These are phyloP conservation scores for Porites rus DNA, from an alignment of 92 coral and sea anemone genomes.

Conservation along the genomic window DNA sequence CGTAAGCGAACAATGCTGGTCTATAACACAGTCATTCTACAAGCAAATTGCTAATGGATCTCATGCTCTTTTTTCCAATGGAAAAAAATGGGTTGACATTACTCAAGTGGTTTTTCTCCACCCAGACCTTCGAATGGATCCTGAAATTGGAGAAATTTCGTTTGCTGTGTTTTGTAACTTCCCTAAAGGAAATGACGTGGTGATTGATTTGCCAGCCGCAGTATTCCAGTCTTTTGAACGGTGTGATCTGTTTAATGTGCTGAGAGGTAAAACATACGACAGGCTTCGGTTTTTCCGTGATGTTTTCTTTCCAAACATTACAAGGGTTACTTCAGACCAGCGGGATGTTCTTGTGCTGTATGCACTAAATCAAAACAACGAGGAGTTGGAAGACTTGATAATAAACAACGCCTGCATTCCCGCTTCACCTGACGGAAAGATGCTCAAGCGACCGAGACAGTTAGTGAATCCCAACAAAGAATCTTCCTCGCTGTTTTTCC, in stretches of 20 bases:
- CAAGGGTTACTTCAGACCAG: neutral
- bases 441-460: conserved; percentile 62
- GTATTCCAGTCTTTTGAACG: conserved; percentile 53
- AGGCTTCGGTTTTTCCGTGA: conserved; percentile 57
- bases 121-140: conserved; percentile 47
- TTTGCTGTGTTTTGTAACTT: conserved; percentile 32
- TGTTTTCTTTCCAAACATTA: conserved; percentile 68
- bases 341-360: conserved; percentile 60
- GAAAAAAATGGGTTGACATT: conserved; percentile 53
- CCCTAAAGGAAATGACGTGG: conserved; percentile 17
- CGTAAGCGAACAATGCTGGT: conserved; percentile 19
- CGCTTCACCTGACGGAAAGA: conserved; percentile 69
- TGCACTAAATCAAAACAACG: conserved; percentile 55
- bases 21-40: conserved; percentile 54
- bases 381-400: conserved; percentile 30
- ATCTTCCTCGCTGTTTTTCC: conserved; percentile 53
- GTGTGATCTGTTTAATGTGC: conserved; percentile 31
- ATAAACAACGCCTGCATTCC: conserved; percentile 70
- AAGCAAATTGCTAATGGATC: neutral
- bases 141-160: conserved; percentile 43
- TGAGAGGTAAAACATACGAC: conserved; percentile 42
- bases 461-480: conserved; percentile 65
- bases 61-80: conserved; percentile 60
- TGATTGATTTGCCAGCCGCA: conserved; percentile 62
- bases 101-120: conserved; percentile 53